Evolutionary conservation across 2,113 vertebrate genomes (phyloP).

Genomic region (Athene noctua): DNA sequence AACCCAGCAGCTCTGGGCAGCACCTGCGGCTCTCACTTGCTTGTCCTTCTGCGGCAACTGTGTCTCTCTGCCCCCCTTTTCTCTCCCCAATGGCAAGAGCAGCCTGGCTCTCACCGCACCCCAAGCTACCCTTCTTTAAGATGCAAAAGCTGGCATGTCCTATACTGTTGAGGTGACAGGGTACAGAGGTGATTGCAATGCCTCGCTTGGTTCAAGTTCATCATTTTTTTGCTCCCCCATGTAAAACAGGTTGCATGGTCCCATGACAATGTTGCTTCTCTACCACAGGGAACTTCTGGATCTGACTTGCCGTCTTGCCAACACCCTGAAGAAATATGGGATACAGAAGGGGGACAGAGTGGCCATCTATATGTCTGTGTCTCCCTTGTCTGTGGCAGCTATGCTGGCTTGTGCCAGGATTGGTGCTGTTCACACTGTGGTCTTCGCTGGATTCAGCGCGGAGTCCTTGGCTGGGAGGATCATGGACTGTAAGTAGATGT

Average conservation of each 20-base stretch:
- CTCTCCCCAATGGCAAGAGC: background rate
- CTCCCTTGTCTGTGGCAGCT: slow-evolving; percentile 84
- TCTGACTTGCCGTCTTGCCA: slow-evolving; percentile 90
- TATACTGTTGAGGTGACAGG: background rate
- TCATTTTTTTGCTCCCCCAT: background rate
- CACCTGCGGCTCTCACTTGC: fast-evolving
- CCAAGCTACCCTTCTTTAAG: background rate
- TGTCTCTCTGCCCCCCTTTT: background rate
- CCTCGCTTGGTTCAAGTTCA: background rate
- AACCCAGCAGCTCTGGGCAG: background rate
- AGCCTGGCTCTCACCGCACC: background rate
- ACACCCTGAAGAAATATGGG: slow-evolving; percentile 85
- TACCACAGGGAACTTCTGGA: slow-evolving; percentile 85
- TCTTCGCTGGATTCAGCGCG: slow-evolving; percentile 92
- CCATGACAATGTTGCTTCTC: background rate
- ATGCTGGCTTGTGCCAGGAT: slow-evolving; percentile 92
- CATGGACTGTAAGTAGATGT: slow-evolving; percentile 81
- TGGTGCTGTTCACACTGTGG: slow-evolving; percentile 85
- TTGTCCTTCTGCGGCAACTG: background rate
- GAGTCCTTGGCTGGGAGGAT: slow-evolving; percentile 88
- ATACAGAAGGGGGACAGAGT: slow-evolving; percentile 85
- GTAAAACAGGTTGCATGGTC: background rate
- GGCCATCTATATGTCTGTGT: slow-evolving; percentile 89
- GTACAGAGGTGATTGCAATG: background rate
- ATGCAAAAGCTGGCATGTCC: background rate